Base-by-base conservation (phyloP, 2,888 invertebrate genomes). In the Chrysolina oricalcia region DNA sequence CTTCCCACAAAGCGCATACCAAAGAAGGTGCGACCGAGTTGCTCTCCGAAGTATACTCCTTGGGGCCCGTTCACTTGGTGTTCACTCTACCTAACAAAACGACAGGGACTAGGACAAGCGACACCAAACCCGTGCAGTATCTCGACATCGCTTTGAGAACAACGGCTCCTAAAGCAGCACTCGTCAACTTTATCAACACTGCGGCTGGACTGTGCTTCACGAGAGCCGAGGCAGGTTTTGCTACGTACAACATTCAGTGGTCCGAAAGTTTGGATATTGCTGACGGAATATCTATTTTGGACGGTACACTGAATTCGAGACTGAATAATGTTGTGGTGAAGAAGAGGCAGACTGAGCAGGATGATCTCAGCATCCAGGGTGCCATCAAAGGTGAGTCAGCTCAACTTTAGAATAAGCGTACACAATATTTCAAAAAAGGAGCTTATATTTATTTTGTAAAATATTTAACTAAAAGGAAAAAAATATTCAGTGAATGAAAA, bases 211-310 rank as follows among this genome's bases (percentile, higher is more conserved):
- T 87, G 41, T 85, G 85, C 48, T 85, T 87, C 67, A 48, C 76
- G 5, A 81, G 88, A 69, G 67, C 83, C 0, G 86, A 87, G 41
- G 82, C 86, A 15, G 87, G 87, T 17, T 88, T 87, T 72, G 78
- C 80, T 10, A 86, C 87, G 4, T 85, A 84, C 77, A 88, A 88
- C 75, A 78, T 89, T 9, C 84, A 87, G 66, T 86, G 86, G 85
- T 78, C 83, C 11, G 82, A 83, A 50, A 82, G 82, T 17, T 76
- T 87, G 19, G 84, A 86, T 13, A 85, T 89, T 72, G 71, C 56
- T 8, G 85, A 88, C 62, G 83, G 83, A 10, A 64, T 88, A 9
- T 70, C 81, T n/a, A 82, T 82, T 46, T 80, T 89, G 68, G 89
- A 89, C 75, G 82, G 85, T 43, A 84, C 88, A 72, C 74, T 89